Evolutionary conservation across 2,113 vertebrate species (phyloP).

Genomic region (Hemiprocne comata): DNA sequence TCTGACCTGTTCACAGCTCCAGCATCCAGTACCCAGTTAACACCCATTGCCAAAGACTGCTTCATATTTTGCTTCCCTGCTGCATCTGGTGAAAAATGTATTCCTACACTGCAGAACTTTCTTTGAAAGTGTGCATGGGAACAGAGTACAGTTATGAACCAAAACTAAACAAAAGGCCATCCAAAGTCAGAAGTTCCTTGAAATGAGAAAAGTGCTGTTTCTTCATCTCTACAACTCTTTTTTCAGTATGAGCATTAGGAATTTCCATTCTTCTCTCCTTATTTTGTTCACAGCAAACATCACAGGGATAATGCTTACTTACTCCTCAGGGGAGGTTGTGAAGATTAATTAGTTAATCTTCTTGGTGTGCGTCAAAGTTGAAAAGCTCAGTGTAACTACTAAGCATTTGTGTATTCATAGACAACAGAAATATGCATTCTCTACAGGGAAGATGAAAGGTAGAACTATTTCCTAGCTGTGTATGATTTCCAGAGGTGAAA

Average conservation of each 20-base stretch:
- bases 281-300: not conserved
- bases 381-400: conserved; percentile 13
- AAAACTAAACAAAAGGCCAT: not conserved
- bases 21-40: not conserved
- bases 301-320: not conserved
- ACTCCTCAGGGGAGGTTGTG: not conserved
- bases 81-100: not conserved
- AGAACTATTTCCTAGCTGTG: not conserved
- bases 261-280: not conserved
- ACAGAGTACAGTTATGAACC: not conserved
- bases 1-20: not conserved
- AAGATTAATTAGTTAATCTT: conserved; percentile 45
- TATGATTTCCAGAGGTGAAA: not conserved
- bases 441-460: not conserved
- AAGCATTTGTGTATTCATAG: not conserved
- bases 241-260: not conserved
- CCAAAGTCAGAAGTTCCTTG: not conserved
- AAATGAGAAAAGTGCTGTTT: not conserved
- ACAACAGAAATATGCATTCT: not conserved
- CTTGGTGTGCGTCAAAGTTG: not conserved
- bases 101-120: not conserved
- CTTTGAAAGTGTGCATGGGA: not conserved
- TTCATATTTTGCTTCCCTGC: not conserved
- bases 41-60: not conserved
- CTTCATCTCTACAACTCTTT: not conserved